Conservation (phyloP, 2,797 vertebrate species). For the Melopsittacus undulatus region DNA sequence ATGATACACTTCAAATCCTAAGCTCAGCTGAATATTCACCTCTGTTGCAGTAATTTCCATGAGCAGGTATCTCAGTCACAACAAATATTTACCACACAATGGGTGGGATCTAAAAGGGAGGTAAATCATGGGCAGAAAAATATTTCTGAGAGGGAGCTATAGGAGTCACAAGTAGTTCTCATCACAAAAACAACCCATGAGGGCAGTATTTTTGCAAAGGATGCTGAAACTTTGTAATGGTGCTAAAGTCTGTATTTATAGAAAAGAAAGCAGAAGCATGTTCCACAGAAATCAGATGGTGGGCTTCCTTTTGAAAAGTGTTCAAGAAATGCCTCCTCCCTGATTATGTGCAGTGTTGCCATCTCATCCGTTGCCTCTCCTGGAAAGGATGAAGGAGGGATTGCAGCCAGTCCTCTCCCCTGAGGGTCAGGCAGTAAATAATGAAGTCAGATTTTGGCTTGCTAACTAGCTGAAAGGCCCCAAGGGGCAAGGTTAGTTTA, state of each 20-base stretch:
- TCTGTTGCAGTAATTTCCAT: background rate
- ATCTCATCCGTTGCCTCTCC: background rate
- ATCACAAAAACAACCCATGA: background rate
- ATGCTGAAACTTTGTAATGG: background rate
- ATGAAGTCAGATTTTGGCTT: constrained; percentile 32
- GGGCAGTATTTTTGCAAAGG: background rate
- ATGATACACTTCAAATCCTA: background rate
- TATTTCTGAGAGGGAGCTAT: background rate
- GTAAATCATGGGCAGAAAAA: background rate
- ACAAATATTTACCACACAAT: background rate
- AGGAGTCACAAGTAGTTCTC: background rate
- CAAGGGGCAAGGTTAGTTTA: constrained; percentile 31
- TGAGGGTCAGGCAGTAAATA: background rate
- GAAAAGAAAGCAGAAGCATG: background rate
- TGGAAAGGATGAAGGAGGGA: background rate
- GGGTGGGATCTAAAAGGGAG: background rate
- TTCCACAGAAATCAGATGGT: background rate
- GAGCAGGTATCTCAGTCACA: background rate
- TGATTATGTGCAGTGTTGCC: background rate
- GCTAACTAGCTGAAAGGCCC: background rate
- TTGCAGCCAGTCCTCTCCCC: background rate
- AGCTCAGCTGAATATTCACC: background rate
- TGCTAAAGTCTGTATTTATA: background rate
- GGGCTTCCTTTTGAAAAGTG: background rate
- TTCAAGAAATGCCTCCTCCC: background rate